Evolutionary conservation across 2,888 invertebrate genomes (phyloP).

Genomic region (Tyria jacobaeae): DNA sequence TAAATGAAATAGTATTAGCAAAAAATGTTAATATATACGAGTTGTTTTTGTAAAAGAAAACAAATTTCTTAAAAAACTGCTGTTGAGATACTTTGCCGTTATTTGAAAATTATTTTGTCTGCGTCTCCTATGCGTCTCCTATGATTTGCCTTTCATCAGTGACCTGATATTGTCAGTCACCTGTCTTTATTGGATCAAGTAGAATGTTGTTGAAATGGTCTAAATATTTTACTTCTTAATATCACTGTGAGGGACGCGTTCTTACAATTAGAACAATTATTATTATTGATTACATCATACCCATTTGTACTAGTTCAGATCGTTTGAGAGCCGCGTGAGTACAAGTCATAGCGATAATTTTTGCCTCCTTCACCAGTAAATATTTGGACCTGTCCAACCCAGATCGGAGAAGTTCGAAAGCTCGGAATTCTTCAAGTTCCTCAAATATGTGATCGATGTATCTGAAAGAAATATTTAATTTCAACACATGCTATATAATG

Average conservation of each 20-base stretch:
- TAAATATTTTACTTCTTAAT: not conserved
- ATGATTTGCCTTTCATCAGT: no score
- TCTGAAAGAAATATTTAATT: constrained; percentile 64
- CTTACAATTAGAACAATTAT: not conserved
- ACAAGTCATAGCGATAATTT: constrained; percentile 99
- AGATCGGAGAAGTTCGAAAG: constrained; percentile 98
- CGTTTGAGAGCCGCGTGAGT: constrained; percentile 99
- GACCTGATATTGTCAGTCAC: no score
- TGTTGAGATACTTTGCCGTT: no score
- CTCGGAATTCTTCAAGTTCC: constrained; percentile 98
- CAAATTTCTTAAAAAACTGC: no score
- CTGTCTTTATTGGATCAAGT: not conserved
- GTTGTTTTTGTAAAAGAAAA: no score
- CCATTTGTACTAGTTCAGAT: constrained; percentile 97
- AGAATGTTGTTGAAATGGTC: not conserved
- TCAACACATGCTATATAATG: no score
- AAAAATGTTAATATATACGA: no score
- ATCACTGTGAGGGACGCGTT: not conserved
- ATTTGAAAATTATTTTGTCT: no score
- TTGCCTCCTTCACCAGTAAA: constrained; percentile 98
- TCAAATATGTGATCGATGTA: constrained; percentile 98
- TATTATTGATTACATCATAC: constrained; percentile 70
- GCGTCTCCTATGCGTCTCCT: no score
- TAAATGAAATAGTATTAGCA: no score
- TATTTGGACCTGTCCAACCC: constrained; percentile 98